phyloP scores from a whole-genome alignment of 2,113 vertebrate genomes.

The Syngnathoides biaculeatus region DNA sequence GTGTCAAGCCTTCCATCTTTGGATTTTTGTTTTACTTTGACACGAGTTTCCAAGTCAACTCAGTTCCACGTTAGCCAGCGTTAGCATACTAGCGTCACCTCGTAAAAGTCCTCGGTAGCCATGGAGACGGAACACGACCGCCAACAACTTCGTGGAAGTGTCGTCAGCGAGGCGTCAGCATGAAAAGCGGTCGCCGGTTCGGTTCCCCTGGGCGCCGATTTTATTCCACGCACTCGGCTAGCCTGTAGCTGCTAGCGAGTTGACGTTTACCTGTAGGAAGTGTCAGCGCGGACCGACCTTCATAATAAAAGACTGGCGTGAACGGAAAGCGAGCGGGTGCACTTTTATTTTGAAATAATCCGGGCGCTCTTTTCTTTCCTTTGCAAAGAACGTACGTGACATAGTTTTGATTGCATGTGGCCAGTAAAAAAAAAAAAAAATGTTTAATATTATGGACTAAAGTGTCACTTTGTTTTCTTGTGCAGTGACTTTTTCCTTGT shows the following conservation, averaged over 20 bases:
- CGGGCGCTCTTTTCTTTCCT: too few relatives aligned
- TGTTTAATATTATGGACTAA: too few relatives aligned
- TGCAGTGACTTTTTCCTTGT: too few relatives aligned
- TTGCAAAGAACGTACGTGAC: too few relatives aligned
- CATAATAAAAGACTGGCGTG: conserved; percentile 38
- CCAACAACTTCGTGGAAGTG: conserved; percentile 24
- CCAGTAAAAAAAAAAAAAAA: too few relatives aligned
- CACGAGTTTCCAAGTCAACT: conserved; percentile 2
- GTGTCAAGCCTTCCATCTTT: background rate
- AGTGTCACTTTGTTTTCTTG: too few relatives aligned
- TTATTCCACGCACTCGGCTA: background rate
- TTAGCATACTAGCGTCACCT: conserved; percentile 62
- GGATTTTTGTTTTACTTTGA: too few relatives aligned
- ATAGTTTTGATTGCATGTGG: too few relatives aligned
- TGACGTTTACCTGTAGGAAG: background rate
- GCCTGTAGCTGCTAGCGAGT: conserved; percentile 34
- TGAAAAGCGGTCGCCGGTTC: conserved; percentile 1
- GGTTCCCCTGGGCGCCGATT: background rate
- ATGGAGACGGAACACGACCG: conserved; percentile 51
- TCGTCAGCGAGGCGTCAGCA: conserved; percentile 22
- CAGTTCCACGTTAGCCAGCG: conserved; percentile 11
- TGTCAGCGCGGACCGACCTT: conserved; percentile 10
- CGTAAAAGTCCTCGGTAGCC: conserved; percentile 73
- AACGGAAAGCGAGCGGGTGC: background rate
- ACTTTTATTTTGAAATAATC: background rate